Evolutionary conservation across 2,888 invertebrate genomes (phyloP), one percentile per base, ranked within the genome.

Genomic region (Idaea aversata): DNA sequence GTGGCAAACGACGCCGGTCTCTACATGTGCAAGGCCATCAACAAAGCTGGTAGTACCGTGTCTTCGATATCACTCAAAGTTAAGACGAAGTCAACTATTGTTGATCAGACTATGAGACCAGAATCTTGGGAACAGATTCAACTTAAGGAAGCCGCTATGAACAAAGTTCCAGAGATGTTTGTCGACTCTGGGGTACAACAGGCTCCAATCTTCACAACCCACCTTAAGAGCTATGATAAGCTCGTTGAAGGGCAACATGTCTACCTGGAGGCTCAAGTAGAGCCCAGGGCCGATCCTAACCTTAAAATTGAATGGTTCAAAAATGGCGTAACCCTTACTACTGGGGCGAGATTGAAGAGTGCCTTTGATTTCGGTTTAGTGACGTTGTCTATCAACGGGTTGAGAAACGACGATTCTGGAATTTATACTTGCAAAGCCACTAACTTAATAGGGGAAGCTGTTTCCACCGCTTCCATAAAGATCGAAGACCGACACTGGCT

Each of bases 361-460:
- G 97, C 98, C 35, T 98, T 99, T 82, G 99, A 99, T 86, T 99
- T 99, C 88, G 99, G 99, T 62, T 94, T 98, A 69, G 99, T 99
- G 0, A 97, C 98, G 0, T 89, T 99, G 36, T 97, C 98, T 15
- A 96, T 99, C 69, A 97, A 97, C 81, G 96, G 97, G 3, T 82
- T 98, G 60, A 95, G 98, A 76, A 95, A 95, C 62, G 98, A 98
- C 78, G 99, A 99, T 89, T 98, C 98, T 3, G 99, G 98, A 5
- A 96, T 98, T 76, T 99, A 99, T 84, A 98, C 98, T 1, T 99
- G 99, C 91, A 97, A 97, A 88, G 99, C 98, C 0, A 97, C 96
- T 13, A 99, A 99, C 85, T 94, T 97, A 70, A 95, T 97, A 67
- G 99, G 99, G 60, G 98, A 99, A 93, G 99, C 98, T 65, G 97